phyloP scores from a whole-genome alignment of 64 coral and sea anemone species.

The Montipora foliosa region DNA sequence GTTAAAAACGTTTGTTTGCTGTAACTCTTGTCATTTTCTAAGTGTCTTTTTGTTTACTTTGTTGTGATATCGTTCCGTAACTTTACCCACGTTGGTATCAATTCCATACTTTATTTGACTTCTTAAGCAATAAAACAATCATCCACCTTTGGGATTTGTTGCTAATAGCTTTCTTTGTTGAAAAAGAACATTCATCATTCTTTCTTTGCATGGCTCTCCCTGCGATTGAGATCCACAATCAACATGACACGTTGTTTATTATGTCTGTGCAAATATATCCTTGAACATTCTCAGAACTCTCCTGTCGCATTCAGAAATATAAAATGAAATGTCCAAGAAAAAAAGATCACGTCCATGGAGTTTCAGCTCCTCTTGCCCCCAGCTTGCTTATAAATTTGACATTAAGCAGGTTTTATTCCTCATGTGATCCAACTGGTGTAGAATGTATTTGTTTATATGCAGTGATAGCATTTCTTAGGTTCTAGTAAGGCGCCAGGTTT shows the following conservation, averaged over 20 bases:
- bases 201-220: conserved; percentile 95
- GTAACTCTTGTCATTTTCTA: no score
- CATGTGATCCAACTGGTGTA: conserved; percentile 93
- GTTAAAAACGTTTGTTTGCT: no score
- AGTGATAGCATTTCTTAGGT: neutral
- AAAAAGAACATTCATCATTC: conserved; percentile 86
- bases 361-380: conserved; percentile 76
- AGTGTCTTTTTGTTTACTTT: no score
- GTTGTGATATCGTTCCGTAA: no score
- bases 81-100: no score
- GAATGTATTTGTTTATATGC: conserved; percentile 30
- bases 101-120: no score
- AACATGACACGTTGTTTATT: conserved; percentile 86
- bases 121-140: neutral
- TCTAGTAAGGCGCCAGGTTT: neutral
- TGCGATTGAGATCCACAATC: conserved; percentile 92
- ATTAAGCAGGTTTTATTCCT: conserved; percentile 71
- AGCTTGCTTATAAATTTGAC: conserved; percentile 75
- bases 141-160: neutral
- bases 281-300: conserved; percentile 24
- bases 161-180: conserved; percentile 29
- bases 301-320: conserved; percentile 77
- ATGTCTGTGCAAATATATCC: conserved; percentile 76
- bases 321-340: conserved; percentile 79
- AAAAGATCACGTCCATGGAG: conserved; percentile 65